Evolutionary conservation across 2,113 vertebrate species (phyloP), one percentile per base, ranked within the genome.

Genomic region (Calypte anna): DNA sequence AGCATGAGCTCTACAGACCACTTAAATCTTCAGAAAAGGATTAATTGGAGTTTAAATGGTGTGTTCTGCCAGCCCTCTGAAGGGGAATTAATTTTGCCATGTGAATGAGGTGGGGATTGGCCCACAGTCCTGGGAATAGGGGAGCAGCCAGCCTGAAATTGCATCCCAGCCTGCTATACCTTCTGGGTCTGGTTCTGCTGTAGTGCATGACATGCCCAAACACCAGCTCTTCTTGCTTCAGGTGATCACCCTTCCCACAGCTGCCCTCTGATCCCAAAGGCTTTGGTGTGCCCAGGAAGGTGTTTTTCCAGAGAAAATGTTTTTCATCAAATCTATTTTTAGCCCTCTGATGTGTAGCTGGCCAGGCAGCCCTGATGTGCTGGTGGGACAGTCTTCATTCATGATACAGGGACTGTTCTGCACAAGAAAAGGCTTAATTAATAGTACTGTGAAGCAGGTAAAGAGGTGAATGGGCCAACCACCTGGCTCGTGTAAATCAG

Each of bases 11-110:
- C 91, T 46, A 30, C 0, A 7, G 85, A 54, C 79, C 91, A 81
- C 68, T 95, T 90, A 86, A 54, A 50, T 70, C 30, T 36, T 62
- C n/a, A 31, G 90, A 25, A 88, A 63, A 86, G 75, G 85, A 94
- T 96, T 95, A 95, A 96, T 94, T 96, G 91, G 76, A 66, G 79
- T 97, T 95, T 96, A 94, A 96, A 86, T 59, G 76, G 57, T 84
- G 62, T 53, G 28, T 95, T 94, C 90, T 3, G 0, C n/a, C 0
- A 2, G 38, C 66, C 72, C 57, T 70, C 82, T 91, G 88, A 93
- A 95, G 48, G 28, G 79, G 88, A 94, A 88, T 96, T 95, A 86
- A 93, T 94, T 95, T 86, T 81, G 62, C 76, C 2, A 9, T 50
- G 50, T 84, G 87, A 82, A 75, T 82, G 87, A 92, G 91, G 87